phyloP scores from a whole-genome alignment of 2,888 invertebrate species.

The Omphaloscelis lunosa region DNA sequence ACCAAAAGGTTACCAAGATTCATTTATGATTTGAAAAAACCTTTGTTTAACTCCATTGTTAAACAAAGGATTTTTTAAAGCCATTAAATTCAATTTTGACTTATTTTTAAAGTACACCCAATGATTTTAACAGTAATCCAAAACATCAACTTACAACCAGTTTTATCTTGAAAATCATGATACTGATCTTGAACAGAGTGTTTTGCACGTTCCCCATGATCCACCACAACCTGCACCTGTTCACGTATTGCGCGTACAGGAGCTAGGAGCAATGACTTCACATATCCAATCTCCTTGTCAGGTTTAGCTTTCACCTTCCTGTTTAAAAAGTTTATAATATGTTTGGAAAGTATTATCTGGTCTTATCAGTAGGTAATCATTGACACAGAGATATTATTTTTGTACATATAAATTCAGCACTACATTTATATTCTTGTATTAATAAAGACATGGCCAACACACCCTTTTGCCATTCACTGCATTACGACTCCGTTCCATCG shows the following conservation, averaged over 20 bases:
- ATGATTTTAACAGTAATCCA: not conserved
- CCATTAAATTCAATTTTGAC: not conserved
- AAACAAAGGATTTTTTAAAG: no score
- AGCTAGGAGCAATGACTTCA: conserved; percentile 74
- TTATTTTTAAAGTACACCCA: not conserved
- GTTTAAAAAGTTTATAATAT: conserved; percentile 13
- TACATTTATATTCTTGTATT: not conserved
- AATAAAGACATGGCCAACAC: not conserved
- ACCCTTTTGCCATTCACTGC: not conserved
- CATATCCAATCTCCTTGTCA: conserved; percentile 71
- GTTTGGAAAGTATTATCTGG: conserved; percentile 12
- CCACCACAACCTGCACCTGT: conserved; percentile 78
- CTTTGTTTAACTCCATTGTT: conserved; percentile 14
- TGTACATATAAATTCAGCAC: not conserved
- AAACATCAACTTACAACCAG: conserved; percentile 79
- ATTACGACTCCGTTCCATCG: not conserved
- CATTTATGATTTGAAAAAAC: not conserved
- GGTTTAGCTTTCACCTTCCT: conserved; percentile 75
- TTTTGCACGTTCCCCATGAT: conserved; percentile 80
- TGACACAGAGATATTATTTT: conserved; percentile 16
- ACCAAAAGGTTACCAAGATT: not conserved
- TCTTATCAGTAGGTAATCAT: conserved; percentile 35
- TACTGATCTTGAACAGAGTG: conserved; percentile 80
- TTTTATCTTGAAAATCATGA: conserved; percentile 80
- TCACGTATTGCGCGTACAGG: conserved; percentile 82